A percentile compares a stretch with the other conserved stretches of the same genome.
These are phyloP conservation scores for Epirrhoe alternata DNA, from an alignment of 2,888 invertebrate genomes.

Conservation along the genomic window DNA sequence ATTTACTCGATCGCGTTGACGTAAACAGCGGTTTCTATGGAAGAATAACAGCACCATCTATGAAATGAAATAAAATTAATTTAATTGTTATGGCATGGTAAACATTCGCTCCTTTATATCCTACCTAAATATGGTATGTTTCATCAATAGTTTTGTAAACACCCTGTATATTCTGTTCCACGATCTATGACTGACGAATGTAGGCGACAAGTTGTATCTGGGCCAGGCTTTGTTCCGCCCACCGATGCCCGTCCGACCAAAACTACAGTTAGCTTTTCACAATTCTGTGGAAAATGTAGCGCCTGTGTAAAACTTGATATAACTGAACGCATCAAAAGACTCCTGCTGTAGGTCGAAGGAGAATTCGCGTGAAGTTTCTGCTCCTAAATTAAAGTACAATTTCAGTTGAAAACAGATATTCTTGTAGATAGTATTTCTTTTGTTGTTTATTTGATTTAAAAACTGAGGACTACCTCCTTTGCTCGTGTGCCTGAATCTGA, in stretches of 20 bases:
- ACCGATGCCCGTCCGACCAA: conserved; percentile 35
- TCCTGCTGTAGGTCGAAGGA: background rate
- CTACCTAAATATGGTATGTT: too few relatives aligned
- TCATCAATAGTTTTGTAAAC: background rate
- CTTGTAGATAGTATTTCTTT: background rate
- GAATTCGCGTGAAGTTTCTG: background rate
- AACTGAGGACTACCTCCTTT: too few relatives aligned
- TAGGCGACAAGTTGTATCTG: conserved; percentile 60
- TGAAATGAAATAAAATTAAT: too few relatives aligned
- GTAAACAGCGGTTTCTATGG: too few relatives aligned
- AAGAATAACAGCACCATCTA: too few relatives aligned
- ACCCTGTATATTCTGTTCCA: conserved; percentile 24
- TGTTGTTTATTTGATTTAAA: too few relatives aligned
- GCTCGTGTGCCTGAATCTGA: too few relatives aligned
- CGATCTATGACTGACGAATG: conserved; percentile 53
- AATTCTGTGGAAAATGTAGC: conserved; percentile 37
- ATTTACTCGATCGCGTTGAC: too few relatives aligned
- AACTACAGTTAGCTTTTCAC: conserved; percentile 41
- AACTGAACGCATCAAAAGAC: background rate
- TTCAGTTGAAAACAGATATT: background rate
- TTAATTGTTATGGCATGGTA: too few relatives aligned
- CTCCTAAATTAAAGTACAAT: background rate
- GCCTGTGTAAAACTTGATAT: conserved; percentile 18
- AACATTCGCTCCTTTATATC: too few relatives aligned
- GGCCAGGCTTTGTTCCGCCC: conserved; percentile 48